Evolutionary conservation across 2,888 invertebrate genomes (phyloP).

Genomic region (Dasysyrphus albostriatus): DNA sequence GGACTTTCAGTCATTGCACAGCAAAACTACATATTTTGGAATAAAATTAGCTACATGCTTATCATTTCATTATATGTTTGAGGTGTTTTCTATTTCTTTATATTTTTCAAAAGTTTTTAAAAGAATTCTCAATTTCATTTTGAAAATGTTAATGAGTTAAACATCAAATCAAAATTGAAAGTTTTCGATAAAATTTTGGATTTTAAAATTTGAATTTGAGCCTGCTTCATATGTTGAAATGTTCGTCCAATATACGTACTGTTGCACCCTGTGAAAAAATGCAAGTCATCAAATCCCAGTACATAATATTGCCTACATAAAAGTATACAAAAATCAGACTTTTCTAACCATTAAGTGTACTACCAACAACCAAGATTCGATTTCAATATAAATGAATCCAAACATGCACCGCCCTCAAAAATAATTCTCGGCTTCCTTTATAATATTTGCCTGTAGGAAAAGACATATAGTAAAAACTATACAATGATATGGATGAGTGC

Average conservation of each 20-base stretch:
- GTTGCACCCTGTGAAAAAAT: slow-evolving; percentile 15
- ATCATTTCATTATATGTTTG: too few relatives aligned
- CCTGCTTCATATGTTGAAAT: too few relatives aligned
- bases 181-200: too few relatives aligned
- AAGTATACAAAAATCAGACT: slow-evolving; percentile 11
- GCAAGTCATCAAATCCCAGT: slow-evolving; percentile 1
- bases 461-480: not conserved
- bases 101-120: too few relatives aligned
- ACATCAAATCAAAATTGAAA: too few relatives aligned
- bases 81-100: too few relatives aligned
- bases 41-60: too few relatives aligned
- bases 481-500: not conserved
- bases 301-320: slow-evolving; percentile 25
- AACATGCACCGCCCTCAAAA: slow-evolving; percentile 67
- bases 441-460: slow-evolving; percentile 19
- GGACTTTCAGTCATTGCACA: too few relatives aligned
- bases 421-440: slow-evolving; percentile 40
- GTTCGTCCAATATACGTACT: not conserved
- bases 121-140: too few relatives aligned
- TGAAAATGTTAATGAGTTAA: too few relatives aligned
- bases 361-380: slow-evolving; percentile 65
- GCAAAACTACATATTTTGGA: too few relatives aligned
- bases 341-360: slow-evolving; percentile 55
- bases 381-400: slow-evolving; percentile 70
- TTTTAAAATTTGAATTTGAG: too few relatives aligned